Base-by-base conservation (phyloP, 1,140 invertebrate genomes). In the Trichonephila clavipes region DNA sequence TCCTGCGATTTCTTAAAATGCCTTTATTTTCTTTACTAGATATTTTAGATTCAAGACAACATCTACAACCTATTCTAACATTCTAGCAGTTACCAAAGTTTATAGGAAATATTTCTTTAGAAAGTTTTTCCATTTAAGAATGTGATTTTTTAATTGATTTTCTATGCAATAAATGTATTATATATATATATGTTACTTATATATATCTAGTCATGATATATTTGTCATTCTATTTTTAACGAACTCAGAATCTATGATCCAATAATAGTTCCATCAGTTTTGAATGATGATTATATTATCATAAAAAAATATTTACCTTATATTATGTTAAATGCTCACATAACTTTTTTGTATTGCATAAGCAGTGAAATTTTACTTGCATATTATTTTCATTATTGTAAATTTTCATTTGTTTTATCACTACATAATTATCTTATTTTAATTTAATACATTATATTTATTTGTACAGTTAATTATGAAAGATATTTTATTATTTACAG, bases 101-200 rank as follows among this genome's bases (percentile, higher is more conserved):
- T 34, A 12, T 87, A 77, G 40, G 18, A 51, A 8, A 24, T 7
- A 62, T 81, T 61, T 58, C 5, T 59, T 82, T 59, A 34, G 34
- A 64, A 92, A 59, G 51, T 4, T 82, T 59, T 72, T 86, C 86
- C 61, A 34, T 88, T 66, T 88, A 34, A 90, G 82, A 24, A 82
- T 81, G 72, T 72, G 51, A 34, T 93, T 88, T 62, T 88, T 93
- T 83, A 51, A 51, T 72, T 44, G 40, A 82, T 88, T 88, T 93
- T 93, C 59, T 93, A 93, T 88, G 92, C 92, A 93, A 93, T 93
- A 88, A 93, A 81, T 86, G 81, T 86, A 51, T 51, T 10, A 81
- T 69, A 69, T 69, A 28, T 69, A 61, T 88, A 81, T 93, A 59
- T 88, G 62, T 88, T 88, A 88, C 88, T 93, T 86, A 87, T 93